Evolutionary conservation across 2,113 vertebrate genomes (phyloP).

Genomic region (Scopus umbretta): DNA sequence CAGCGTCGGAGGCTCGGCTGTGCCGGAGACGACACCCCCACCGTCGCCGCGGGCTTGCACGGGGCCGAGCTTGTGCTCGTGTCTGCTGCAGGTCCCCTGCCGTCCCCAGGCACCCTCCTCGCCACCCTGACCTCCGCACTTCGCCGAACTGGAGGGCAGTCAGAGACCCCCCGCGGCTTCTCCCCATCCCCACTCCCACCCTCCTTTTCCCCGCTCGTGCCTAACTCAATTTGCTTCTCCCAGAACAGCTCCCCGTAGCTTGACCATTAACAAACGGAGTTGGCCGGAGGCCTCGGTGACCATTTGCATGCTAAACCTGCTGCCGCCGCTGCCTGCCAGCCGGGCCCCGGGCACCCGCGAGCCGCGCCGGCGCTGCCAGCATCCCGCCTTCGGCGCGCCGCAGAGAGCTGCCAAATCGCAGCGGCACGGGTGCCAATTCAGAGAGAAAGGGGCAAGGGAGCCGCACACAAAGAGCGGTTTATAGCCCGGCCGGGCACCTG

Average conservation of each 20-base stretch:
- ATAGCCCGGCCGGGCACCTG: conserved; percentile 55
- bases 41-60: background rate
- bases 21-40: background rate
- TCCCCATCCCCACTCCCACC: background rate
- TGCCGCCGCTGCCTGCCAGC: background rate
- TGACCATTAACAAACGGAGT: background rate
- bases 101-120: background rate
- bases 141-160: accelerated
- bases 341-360: background rate
- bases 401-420: background rate
- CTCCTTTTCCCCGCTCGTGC: background rate
- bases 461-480: conserved; percentile 53
- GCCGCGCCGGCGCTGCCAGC: background rate
- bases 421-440: background rate
- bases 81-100: accelerated
- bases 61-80: accelerated
- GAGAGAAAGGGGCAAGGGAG: background rate
- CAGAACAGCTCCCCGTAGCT: background rate
- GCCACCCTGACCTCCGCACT: background rate
- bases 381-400: background rate
- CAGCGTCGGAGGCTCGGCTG: accelerated
- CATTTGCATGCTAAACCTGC: background rate
- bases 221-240: background rate
- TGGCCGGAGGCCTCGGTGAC: background rate
- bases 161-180: background rate